These are phyloP conservation scores for Takifugu flavidus DNA, from an alignment of 2,113 vertebrate genomes.

Conservation along the genomic window DNA sequence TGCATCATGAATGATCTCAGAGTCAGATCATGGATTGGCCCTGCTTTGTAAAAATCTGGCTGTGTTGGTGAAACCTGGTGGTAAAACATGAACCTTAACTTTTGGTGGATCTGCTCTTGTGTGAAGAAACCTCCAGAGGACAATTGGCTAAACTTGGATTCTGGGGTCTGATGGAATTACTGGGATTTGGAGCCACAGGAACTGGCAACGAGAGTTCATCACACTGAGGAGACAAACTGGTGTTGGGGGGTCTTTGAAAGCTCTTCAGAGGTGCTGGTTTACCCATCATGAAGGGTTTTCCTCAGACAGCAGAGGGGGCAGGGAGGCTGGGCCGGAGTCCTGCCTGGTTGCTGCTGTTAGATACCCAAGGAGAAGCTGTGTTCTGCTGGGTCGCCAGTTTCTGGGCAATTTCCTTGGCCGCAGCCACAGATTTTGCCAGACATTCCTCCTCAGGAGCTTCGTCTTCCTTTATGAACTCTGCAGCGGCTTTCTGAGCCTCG, in stretches of 20 bases:
- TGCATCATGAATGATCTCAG: constrained; percentile 63
- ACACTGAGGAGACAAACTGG: background rate
- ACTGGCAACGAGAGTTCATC: constrained; percentile 18
- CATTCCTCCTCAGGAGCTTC: constrained; percentile 63
- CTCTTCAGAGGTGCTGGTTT: constrained; percentile 85
- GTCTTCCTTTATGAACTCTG: constrained; percentile 79
- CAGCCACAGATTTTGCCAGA: constrained; percentile 75
- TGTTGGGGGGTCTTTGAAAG: constrained; percentile 77
- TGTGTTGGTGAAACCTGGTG: background rate
- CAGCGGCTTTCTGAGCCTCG: constrained; percentile 65
- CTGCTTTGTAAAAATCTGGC: background rate
- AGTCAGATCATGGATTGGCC: constrained; percentile 74
- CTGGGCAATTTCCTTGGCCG: constrained; percentile 86
- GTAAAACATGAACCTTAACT: background rate
- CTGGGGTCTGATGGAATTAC: background rate
- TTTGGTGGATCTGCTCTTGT: background rate
- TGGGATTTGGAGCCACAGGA: background rate
- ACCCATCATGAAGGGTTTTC: constrained; percentile 73
- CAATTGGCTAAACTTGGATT: background rate
- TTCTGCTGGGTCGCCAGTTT: constrained; percentile 81
- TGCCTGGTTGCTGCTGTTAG: constrained; percentile 67
- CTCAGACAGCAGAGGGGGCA: constrained; percentile 76
- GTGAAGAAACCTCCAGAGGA: background rate
- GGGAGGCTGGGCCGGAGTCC: constrained; percentile 82
- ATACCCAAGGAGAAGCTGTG: constrained; percentile 75